Conservation (phyloP, 2,888 invertebrate species). For the Drosophila kambysellisi region DNA sequence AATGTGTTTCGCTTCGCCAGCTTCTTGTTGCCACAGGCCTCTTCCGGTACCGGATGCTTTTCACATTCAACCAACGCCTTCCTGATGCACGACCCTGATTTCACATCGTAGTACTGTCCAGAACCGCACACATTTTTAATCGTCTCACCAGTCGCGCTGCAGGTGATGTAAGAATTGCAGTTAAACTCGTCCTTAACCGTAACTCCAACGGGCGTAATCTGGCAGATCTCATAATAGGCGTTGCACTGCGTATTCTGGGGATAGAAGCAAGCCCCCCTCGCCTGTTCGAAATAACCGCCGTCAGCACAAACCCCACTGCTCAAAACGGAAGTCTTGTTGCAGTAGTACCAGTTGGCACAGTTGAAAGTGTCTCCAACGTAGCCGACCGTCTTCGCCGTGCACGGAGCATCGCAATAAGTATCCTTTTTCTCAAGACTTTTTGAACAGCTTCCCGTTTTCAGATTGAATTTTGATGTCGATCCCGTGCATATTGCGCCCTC, state of each 20-base stretch:
- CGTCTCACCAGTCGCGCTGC: slow-evolving; percentile 44
- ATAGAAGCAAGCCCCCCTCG: slow-evolving; percentile 58
- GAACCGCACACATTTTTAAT: slow-evolving; percentile 36
- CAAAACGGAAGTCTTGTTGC: slow-evolving; percentile 25
- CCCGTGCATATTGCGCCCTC: slow-evolving; percentile 16
- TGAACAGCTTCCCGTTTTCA: slow-evolving; percentile 22
- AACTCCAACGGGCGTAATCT: slow-evolving; percentile 56
- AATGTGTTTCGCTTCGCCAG: slow-evolving; percentile 69
- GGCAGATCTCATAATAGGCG: slow-evolving; percentile 64
- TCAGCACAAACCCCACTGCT: slow-evolving; percentile 52
- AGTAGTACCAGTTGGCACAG: slow-evolving; percentile 74
- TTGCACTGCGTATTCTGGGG: slow-evolving; percentile 51
- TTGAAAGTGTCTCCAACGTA: slow-evolving; percentile 65
- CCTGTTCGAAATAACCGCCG: slow-evolving; percentile 61
- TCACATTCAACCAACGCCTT: slow-evolving; percentile 66
- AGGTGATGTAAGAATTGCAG: slow-evolving; percentile 69
- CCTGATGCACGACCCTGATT: slow-evolving; percentile 44
- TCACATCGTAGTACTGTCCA: slow-evolving; percentile 63
- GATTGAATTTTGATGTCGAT: slow-evolving; percentile 16
- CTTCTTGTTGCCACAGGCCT: slow-evolving; percentile 75
- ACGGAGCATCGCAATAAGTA: slow-evolving; percentile 63
- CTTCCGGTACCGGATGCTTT: slow-evolving; percentile 66
- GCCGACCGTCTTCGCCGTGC: slow-evolving; percentile 42
- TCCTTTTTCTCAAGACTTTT: slow-evolving; percentile 37
- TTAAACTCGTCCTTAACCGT: slow-evolving; percentile 63